Evolutionary conservation across 2,113 vertebrate species (phyloP), one percentile per base, ranked within the genome.

Genomic region (Phoenicopterus ruber): DNA sequence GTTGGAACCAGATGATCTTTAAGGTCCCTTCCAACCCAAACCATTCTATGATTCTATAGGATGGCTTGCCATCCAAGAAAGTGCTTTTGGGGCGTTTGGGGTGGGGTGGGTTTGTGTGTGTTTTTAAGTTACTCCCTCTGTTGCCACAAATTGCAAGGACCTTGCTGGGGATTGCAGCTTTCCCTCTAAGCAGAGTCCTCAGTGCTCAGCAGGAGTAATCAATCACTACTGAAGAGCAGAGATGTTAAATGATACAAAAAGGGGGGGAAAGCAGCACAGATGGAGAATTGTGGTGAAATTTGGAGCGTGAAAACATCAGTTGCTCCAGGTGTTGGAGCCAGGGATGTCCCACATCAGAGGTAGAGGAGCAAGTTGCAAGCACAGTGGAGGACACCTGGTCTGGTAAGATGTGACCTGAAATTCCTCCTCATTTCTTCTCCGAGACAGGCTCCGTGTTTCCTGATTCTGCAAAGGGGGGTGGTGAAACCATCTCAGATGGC

Each of bases 31-130:
- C 42, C 42, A 42, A 42, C 42, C 42, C 42, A 13, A 42, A 42
- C 42, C 42, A 12, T 42, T 42, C 42, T 42, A 14, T 42, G 42
- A 42, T 42, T 42, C 42, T 42, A 42, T 42, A 42, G 38, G 3
- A 8, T 81, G 10, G 4, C 7, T 96, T 86, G 29, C 25, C 42
- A 24, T 65, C 36, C 61, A 42, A n/a, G 10, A 42, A 91, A 47
- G n/a, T 65, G 40, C 25, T 86, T 46, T 72, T 13, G 8, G 5
- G 11, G 5, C n/a, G n/a, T n/a, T n/a, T n/a, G 6, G 0, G 15
- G 67, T 38, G 14, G 12, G 12, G 7, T 6, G 4, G 11, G 6
- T 14, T 7, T 11, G 19, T 42, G 4, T 0, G 5, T 61, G 20
- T 22, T 44, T 86, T n/a, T 24, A 42, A 49, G 36, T 86, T 94